Conservation (phyloP, 2,797 vertebrate genomes). For the Phrynocephalus forsythii region DNA sequence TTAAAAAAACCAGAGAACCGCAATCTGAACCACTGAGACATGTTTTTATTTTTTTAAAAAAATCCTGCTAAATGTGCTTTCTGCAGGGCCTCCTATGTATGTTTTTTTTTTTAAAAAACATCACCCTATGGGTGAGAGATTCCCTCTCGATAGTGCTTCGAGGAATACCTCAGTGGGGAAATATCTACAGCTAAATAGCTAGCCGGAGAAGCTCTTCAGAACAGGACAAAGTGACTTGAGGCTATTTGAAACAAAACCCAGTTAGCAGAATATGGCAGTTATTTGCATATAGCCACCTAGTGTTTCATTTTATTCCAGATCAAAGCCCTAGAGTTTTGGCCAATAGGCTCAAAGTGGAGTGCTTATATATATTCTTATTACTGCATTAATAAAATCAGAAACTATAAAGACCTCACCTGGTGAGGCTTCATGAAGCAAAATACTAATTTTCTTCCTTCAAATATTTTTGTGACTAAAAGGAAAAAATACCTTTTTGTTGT, state of each 20-base stretch:
- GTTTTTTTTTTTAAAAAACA: slow-evolving; percentile 5
- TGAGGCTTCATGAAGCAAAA: background rate
- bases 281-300: slow-evolving; percentile 43
- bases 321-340: slow-evolving; percentile 42
- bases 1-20: background rate
- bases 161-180: slow-evolving; percentile 1
- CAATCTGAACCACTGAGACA: slow-evolving; percentile 16
- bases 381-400: slow-evolving; percentile 49
- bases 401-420: slow-evolving; percentile 18
- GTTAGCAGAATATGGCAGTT: slow-evolving; percentile 21
- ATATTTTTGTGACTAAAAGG: slow-evolving; percentile 10
- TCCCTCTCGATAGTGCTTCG: slow-evolving; percentile 21
- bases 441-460: background rate
- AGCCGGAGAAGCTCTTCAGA: slow-evolving; percentile 27
- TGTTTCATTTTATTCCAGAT: slow-evolving; percentile 43
- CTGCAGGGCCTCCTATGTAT: background rate
- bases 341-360: slow-evolving; percentile 34
- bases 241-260: slow-evolving; percentile 45
- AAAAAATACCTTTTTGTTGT: background rate
- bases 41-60: background rate
- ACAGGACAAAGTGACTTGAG: slow-evolving; percentile 26
- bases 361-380: slow-evolving; percentile 36
- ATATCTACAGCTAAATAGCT: slow-evolving; percentile 28
- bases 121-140: slow-evolving; percentile 1
- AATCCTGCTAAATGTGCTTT: slow-evolving; percentile 9